Percentiles rank a stretch among this genome's conserved stretches.
These are phyloP conservation scores for Aplochiton taeniatus DNA, from an alignment of 2,797 vertebrate species.

Conservation along the genomic window DNA sequence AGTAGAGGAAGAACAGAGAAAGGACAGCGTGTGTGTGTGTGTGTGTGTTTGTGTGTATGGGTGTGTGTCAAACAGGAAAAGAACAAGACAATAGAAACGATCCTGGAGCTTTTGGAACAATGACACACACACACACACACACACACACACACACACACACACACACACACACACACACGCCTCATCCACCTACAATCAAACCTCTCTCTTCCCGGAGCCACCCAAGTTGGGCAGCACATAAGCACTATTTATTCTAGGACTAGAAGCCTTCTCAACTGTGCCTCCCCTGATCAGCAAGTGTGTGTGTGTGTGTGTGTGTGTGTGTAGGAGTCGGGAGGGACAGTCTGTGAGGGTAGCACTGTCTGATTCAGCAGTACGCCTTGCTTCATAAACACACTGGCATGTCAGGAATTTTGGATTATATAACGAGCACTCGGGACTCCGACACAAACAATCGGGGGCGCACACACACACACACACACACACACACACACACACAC, in stretches of 20 bases:
- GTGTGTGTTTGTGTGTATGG: background rate
- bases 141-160: conserved; percentile 1
- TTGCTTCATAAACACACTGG: too few relatives aligned
- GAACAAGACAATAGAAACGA: conserved; percentile 13
- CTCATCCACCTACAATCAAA: too few relatives aligned
- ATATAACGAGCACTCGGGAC: too few relatives aligned
- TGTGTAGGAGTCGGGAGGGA: background rate
- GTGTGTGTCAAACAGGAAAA: background rate
- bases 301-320: conserved; percentile 19
- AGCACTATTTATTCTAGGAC: too few relatives aligned
- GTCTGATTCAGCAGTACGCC: too few relatives aligned
- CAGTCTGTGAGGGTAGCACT: too few relatives aligned
- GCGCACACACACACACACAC: conserved; percentile 6
- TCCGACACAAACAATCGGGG: too few relatives aligned
- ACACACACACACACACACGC: conserved; percentile 7
- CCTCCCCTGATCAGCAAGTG: conserved; percentile 5
- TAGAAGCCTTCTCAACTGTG: too few relatives aligned
- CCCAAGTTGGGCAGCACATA: too few relatives aligned
- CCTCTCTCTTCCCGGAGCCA: too few relatives aligned
- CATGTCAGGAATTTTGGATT: too few relatives aligned
- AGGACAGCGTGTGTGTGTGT: conserved; percentile 11
- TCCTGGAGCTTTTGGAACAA: conserved; percentile 15
- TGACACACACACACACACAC: background rate
- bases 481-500: background rate
- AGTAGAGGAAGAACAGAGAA: conserved; percentile 17